Evolutionary conservation across 2,113 vertebrate species (phyloP).

Genomic region (Microtus pennsylvanicus): DNA sequence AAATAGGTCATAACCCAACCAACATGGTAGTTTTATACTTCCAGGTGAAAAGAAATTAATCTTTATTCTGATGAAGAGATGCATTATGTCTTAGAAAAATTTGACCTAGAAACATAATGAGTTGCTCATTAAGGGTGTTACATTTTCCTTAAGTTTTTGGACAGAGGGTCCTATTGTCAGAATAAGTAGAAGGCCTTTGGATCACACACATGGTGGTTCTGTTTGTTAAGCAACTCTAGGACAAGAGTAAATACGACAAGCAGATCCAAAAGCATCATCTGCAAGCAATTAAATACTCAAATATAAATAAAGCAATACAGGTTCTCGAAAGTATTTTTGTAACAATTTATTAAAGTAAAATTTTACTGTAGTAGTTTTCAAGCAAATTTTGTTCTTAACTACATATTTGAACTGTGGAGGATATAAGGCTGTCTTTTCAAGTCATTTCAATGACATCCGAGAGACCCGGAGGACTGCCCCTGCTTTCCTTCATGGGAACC

Average conservation of each 20-base stretch:
- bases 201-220: neutral
- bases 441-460: neutral
- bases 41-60: conserved; percentile 53
- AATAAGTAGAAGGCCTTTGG: neutral
- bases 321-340: neutral
- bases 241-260: neutral
- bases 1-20: conserved; percentile 52
- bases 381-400: conserved; percentile 24
- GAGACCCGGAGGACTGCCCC: neutral
- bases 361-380: conserved; percentile 7
- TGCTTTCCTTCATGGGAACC: neutral
- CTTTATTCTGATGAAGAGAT: conserved; percentile 16
- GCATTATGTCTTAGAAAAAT: conserved; percentile 38
- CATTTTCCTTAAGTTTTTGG: conserved; percentile 4
- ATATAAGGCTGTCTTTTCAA: neutral
- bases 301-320: conserved; percentile 10
- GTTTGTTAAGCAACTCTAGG: neutral
- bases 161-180: neutral
- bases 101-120: neutral
- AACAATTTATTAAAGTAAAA: neutral
- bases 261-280: neutral
- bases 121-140: neutral
- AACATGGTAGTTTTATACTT: conserved; percentile 32
- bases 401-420: neutral
- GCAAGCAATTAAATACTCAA: neutral